phyloP scores from a whole-genome alignment of 2,113 vertebrate genomes.

The Colius striatus region DNA sequence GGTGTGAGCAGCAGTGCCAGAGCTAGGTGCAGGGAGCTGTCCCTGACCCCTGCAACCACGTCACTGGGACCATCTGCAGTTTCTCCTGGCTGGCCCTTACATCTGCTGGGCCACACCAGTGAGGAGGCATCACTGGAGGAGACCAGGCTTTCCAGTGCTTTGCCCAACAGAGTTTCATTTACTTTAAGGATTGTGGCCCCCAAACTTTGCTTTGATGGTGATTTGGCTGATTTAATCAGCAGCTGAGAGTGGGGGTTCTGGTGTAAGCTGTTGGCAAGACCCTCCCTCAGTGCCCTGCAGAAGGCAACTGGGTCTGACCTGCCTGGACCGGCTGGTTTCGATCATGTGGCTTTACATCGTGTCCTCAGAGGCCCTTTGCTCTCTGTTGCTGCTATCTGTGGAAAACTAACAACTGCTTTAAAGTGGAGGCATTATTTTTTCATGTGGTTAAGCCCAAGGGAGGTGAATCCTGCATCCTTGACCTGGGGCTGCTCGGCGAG shows the following conservation, averaged over 20 bases:
- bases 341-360: neutral
- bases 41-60: neutral
- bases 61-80: neutral
- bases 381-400: neutral
- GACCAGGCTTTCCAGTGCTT: neutral
- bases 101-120: neutral
- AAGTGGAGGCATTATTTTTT: slow-evolving; percentile 15
- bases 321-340: neutral
- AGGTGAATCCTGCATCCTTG: neutral
- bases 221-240: neutral
- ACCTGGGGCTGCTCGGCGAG: neutral
- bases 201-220: neutral
- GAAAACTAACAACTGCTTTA: slow-evolving; percentile 14
- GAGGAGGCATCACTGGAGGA: neutral
- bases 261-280: neutral
- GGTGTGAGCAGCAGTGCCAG: neutral
- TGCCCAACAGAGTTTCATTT: neutral
- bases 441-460: neutral
- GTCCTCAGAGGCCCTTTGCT: slow-evolving; percentile 10
- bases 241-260: neutral
- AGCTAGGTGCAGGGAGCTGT: neutral
- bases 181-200: neutral
- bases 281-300: neutral
- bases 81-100: neutral
- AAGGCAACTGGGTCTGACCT: neutral